phyloP scores from a whole-genome alignment of 2,113 vertebrate species.

The Saccopteryx leptura region DNA sequence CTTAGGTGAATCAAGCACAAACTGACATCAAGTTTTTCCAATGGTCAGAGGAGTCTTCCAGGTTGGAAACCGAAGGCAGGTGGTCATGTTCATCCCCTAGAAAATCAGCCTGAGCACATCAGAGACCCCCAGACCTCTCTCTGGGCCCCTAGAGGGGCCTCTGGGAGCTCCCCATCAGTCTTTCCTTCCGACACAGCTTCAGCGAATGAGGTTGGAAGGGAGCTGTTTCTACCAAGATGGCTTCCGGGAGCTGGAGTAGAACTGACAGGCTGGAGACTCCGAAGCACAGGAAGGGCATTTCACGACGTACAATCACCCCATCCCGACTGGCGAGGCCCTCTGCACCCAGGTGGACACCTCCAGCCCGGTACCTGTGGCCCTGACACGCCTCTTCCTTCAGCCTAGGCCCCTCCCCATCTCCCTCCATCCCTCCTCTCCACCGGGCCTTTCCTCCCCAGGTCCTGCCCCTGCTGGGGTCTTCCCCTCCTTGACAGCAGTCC shows the following conservation, averaged over 20 bases:
- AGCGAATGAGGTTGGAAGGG: not conserved
- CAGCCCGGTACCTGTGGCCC: not conserved
- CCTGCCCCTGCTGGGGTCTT: not conserved
- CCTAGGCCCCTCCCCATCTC: not conserved
- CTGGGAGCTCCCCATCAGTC: not conserved
- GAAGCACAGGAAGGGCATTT: not conserved
- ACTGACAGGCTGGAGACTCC: not conserved
- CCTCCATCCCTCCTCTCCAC: not conserved
- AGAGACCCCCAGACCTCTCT: not conserved
- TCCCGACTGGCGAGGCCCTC: not conserved
- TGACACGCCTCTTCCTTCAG: not conserved
- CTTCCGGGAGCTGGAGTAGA: not conserved
- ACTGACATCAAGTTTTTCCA: not conserved
- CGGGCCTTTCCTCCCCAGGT: not conserved
- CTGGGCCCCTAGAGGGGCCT: not conserved
- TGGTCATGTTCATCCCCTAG: not conserved
- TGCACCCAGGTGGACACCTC: not conserved
- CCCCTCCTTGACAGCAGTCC: not conserved
- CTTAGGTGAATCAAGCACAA: not conserved
- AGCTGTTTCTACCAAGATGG: not conserved
- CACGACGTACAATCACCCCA: fast-evolving
- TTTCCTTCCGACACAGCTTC: not conserved
- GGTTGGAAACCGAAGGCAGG: not conserved
- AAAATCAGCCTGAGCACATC: not conserved
- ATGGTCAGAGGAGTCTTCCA: not conserved